Evolutionary conservation across 2,797 vertebrate genomes (phyloP).

Genomic region (Cyclura pinguis): DNA sequence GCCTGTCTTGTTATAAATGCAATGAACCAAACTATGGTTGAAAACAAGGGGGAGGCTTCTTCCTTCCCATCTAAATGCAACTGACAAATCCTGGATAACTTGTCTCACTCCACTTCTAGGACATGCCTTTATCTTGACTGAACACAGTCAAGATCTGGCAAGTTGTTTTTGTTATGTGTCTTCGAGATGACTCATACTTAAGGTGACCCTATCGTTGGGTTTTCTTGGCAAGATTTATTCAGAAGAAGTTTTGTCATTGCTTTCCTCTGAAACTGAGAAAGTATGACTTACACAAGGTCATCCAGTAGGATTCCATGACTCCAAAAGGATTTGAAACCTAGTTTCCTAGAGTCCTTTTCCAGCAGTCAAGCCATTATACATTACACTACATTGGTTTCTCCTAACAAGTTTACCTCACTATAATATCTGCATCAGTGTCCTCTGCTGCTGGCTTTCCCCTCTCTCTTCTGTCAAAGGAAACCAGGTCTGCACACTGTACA

Average conservation of each 20-base stretch:
- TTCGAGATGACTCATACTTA: too few relatives aligned
- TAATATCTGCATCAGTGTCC: background rate
- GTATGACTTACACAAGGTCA: too few relatives aligned
- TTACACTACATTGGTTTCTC: too few relatives aligned
- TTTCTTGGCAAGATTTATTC: too few relatives aligned
- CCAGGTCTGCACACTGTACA: background rate
- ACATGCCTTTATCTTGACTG: background rate
- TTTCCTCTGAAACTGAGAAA: too few relatives aligned
- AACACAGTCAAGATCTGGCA: background rate
- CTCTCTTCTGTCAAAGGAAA: background rate
- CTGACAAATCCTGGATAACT: background rate
- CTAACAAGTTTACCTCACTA: background rate
- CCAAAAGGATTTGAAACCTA: too few relatives aligned
- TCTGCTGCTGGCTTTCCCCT: background rate
- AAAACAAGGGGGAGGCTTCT: background rate
- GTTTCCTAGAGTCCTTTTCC: too few relatives aligned
- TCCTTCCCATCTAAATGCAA: background rate
- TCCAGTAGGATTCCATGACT: too few relatives aligned
- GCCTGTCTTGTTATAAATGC: background rate
- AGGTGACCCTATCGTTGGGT: too few relatives aligned
- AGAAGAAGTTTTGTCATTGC: too few relatives aligned
- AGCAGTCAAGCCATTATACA: too few relatives aligned
- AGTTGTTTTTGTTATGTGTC: too few relatives aligned
- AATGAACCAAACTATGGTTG: background rate
- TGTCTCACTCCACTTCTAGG: background rate